Base-by-base conservation (phyloP, 2,888 invertebrate genomes). In the Anoplius nigerrimus region DNA sequence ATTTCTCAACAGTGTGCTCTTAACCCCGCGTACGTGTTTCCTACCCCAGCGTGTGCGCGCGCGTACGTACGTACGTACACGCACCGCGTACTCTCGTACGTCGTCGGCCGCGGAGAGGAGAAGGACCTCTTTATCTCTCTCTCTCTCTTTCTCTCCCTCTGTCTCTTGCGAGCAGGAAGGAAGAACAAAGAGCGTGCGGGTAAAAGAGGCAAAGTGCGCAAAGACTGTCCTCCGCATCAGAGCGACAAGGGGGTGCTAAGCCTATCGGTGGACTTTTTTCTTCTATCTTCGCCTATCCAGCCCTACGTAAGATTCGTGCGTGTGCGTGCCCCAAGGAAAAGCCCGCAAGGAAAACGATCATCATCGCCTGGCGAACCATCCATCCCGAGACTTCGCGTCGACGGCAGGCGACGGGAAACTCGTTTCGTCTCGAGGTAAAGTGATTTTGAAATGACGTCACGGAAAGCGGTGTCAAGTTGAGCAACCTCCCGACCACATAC, bases 381-480 rank as follows among this genome's bases (percentile, higher is more conserved):
- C 8, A 42, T 22, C 34, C 57, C n/a, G n/a, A n/a, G 58, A 34
- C 63, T 53, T 42, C 16, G 4, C 64, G 52, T n/a, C 58, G 21
- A 61, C 64, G 62, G 51, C 51, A 48, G 48, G 64, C 60, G 66
- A 61, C 73, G 8, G 62, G 67, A 24, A 61, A 58, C 54, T 69
- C 56, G 51, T 67, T 68, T 75, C 75, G 71, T 66, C 43, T 77
- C 69, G 75, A 84, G 84, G 84, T 84, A 83, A 83, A 80, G 79
- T 82, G 76, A 81, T 81, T 82, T 79, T 73, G 59, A 65, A n/a
- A 68, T 80, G 80, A 79, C 78, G 78, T 80, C 76, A 74, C 58
- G 63, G n/a, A 54, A 54, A 62, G 64, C 71, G 80, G 79, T 76
- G 80, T 80, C 80, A 80, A 84, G 82, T 83, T 82, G 81, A 83